Evolutionary conservation across 1,140 invertebrate genomes (phyloP).

Genomic region (Pinna nobilis): DNA sequence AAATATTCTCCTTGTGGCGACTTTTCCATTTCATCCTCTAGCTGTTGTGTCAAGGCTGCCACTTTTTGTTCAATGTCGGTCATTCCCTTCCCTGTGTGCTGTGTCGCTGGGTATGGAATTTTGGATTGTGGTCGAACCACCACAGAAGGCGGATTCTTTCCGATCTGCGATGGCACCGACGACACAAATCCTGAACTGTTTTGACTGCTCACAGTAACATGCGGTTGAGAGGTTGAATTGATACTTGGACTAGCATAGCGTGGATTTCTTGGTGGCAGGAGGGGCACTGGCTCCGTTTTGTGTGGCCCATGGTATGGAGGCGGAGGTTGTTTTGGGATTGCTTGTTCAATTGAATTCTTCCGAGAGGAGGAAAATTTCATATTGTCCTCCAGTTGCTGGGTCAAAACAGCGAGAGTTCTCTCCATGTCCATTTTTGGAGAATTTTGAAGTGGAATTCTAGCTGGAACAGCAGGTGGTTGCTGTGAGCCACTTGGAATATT

Average conservation of each 20-base stretch:
- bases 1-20: constrained; percentile 97
- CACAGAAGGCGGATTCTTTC: constrained; percentile 39
- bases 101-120: constrained; percentile 93
- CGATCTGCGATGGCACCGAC: constrained; percentile 7
- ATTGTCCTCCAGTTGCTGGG: constrained; percentile 73
- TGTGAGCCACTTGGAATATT: constrained; percentile 20
- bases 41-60: constrained; percentile 74
- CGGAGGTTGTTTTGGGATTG: constrained; percentile 59
- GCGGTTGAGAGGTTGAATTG: constrained; percentile 31
- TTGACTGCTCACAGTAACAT: neutral
- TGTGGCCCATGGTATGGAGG: constrained; percentile 73
- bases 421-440: constrained; percentile 77
- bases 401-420: constrained; percentile 74
- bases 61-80: constrained; percentile 75
- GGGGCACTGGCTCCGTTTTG: constrained; percentile 67
- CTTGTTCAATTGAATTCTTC: constrained; percentile 48
- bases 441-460: constrained; percentile 83
- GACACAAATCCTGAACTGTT: constrained; percentile 3
- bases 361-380: constrained; percentile 54
- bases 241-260: constrained; percentile 26
- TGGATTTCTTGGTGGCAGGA: constrained; percentile 51
- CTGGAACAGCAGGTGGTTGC: constrained; percentile 63
- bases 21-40: constrained; percentile 85
- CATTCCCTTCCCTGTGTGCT: constrained; percentile 74
- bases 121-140: constrained; percentile 74